A percentile compares a stretch with the other conserved stretches of the same genome.
Conservation (phyloP, 2,113 vertebrate genomes). For the Syngnathus typhle region DNA sequence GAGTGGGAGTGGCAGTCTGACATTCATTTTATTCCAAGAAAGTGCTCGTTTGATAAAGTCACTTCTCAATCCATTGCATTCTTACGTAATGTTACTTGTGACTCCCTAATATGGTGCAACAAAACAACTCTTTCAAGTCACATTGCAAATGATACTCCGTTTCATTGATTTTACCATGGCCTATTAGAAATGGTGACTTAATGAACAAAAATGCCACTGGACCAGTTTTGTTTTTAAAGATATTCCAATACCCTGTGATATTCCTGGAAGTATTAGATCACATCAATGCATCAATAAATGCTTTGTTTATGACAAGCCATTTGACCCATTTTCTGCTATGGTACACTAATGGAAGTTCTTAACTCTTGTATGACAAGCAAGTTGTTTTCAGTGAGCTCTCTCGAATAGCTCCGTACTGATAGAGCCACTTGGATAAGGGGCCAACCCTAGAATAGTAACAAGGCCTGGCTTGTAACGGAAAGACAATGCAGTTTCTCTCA, state of each 20-base stretch:
- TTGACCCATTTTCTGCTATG: no score
- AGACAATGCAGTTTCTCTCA: slow-evolving; percentile 8
- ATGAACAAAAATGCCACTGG: not conserved
- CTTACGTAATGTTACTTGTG: not conserved
- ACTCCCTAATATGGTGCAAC: not conserved
- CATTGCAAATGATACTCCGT: not conserved
- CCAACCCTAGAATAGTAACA: slow-evolving; percentile 40
- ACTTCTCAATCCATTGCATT: not conserved
- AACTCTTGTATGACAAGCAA: not conserved
- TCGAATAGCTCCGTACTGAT: slow-evolving; percentile 32
- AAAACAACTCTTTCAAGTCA: not conserved
- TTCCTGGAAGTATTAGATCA: not conserved
- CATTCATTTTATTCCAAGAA: not conserved
- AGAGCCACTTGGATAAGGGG: slow-evolving; percentile 35
- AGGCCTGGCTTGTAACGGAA: slow-evolving; percentile 4
- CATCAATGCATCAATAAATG: no score
- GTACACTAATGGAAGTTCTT: not conserved
- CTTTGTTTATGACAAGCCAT: not conserved
- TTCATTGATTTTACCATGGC: not conserved
- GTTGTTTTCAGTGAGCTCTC: slow-evolving; percentile 10
- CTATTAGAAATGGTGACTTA: not conserved
- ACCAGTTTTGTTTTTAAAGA: no score
- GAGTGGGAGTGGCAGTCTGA: not conserved
- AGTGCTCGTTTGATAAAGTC: not conserved
- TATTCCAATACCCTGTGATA: not conserved